These are phyloP conservation scores for Chauna torquata DNA, from an alignment of 2,113 vertebrate species.

Conservation along the genomic window DNA sequence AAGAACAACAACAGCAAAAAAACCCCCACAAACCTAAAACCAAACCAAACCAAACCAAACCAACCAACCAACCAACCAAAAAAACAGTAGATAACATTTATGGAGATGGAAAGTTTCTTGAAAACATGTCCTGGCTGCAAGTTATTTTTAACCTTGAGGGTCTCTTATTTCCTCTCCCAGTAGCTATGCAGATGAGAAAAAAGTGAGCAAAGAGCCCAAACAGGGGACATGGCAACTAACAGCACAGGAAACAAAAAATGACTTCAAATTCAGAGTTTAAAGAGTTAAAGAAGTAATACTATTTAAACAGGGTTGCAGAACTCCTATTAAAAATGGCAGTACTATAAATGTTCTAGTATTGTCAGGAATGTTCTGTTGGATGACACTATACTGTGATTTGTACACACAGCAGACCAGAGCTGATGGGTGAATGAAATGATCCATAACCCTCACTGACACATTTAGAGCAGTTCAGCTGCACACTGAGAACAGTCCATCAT, in stretches of 20 bases:
- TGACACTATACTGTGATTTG: slow-evolving; percentile 86
- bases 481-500: slow-evolving; percentile 90
- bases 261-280: slow-evolving; percentile 43
- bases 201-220: background rate
- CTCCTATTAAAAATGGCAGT: slow-evolving; percentile 86
- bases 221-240: background rate
- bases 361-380: slow-evolving; percentile 89
- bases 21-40: too few species aligned
- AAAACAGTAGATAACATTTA: background rate
- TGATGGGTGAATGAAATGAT: slow-evolving; percentile 89
- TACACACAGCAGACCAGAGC: slow-evolving; percentile 86
- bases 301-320: slow-evolving; percentile 78
- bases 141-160: background rate
- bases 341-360: slow-evolving; percentile 88
- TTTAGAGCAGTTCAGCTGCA: slow-evolving; percentile 88
- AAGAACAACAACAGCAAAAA: too few species aligned
- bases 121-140: background rate
- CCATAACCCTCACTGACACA: slow-evolving; percentile 87
- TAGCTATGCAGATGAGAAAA: background rate
- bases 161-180: background rate
- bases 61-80: too few species aligned
- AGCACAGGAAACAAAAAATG: background rate
- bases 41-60: too few species aligned
- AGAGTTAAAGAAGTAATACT: slow-evolving; percentile 79
- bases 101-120: background rate